Conservation (phyloP, 2,888 invertebrate species). For the Zygothrica quintamaculata region DNA sequence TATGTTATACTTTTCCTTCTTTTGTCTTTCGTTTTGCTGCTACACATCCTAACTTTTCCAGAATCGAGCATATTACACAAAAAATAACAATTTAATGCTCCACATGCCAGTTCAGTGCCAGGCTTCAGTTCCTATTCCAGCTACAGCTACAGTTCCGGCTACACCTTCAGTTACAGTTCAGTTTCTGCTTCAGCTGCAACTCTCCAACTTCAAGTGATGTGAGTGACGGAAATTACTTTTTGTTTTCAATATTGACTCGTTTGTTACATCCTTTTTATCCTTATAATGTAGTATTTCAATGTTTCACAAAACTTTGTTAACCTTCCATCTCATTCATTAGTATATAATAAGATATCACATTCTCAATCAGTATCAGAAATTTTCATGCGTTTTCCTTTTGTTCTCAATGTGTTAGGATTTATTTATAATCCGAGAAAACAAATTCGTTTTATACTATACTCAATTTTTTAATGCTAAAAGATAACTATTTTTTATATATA, state of each 20-base stretch:
- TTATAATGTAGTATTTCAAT: constrained; percentile 41
- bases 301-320: constrained; percentile 57
- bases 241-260: constrained; percentile 56
- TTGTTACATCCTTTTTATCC: constrained; percentile 47
- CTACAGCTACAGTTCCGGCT: constrained; percentile 13
- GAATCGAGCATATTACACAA: constrained; percentile 18
- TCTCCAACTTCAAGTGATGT: constrained; percentile 53
- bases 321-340: neutral
- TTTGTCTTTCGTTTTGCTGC: constrained; percentile 22
- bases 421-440: constrained; percentile 24
- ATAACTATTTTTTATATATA: no score
- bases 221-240: constrained; percentile 53
- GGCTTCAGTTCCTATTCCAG: constrained; percentile 3
- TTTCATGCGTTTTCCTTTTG: constrained; percentile 41
- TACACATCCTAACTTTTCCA: constrained; percentile 33
- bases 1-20: constrained; percentile 5
- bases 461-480: no score
- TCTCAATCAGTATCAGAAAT: neutral
- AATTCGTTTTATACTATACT: no score
- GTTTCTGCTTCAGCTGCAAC: constrained; percentile 11
- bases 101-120: constrained; percentile 20
- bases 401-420: constrained; percentile 34
- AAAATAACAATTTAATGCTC: constrained; percentile 34
- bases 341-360: constrained; percentile 11
- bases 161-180: no score